A percentile compares a stretch with the other conserved stretches of the same genome.
Conservation (phyloP, 35 echinoderm and acorn worm species). For the Heliocidaris tuberculata region DNA sequence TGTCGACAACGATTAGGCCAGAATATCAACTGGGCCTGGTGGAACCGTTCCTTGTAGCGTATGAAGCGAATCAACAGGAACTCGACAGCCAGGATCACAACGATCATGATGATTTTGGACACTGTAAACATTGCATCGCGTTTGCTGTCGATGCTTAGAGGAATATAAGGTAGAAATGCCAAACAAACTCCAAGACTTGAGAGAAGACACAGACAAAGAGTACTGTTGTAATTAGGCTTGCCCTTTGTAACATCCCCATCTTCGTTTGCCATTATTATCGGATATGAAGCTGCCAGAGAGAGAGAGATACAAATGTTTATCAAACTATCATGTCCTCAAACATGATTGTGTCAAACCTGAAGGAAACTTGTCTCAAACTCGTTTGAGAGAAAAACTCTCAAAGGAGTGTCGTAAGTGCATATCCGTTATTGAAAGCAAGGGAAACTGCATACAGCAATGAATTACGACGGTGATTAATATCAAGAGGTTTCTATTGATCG, state of each 20-base stretch:
- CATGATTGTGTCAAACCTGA: no score
- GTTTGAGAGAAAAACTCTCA: no score
- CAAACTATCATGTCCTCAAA: no score
- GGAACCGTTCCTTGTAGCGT: background rate
- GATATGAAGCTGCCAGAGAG: no score
- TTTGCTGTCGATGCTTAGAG: background rate
- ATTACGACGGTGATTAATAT: no score
- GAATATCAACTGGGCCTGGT: background rate
- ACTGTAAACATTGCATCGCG: background rate
- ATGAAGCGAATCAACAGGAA: background rate
- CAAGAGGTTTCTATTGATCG: no score
- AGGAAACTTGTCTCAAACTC: no score
- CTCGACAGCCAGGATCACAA: background rate
- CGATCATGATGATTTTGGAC: background rate
- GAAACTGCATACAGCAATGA: no score
- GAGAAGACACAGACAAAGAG: background rate
- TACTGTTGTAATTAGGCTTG: background rate
- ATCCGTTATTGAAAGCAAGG: no score
- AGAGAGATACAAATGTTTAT: no score
- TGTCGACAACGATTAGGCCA: background rate
- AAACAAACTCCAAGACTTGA: slow-evolving; percentile 8
- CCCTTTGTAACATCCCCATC: background rate
- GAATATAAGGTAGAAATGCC: background rate
- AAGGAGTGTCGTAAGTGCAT: no score
- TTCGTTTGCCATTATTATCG: no score